phyloP scores from a whole-genome alignment of 2,113 vertebrate genomes.

The Diphyllodes magnificus region DNA sequence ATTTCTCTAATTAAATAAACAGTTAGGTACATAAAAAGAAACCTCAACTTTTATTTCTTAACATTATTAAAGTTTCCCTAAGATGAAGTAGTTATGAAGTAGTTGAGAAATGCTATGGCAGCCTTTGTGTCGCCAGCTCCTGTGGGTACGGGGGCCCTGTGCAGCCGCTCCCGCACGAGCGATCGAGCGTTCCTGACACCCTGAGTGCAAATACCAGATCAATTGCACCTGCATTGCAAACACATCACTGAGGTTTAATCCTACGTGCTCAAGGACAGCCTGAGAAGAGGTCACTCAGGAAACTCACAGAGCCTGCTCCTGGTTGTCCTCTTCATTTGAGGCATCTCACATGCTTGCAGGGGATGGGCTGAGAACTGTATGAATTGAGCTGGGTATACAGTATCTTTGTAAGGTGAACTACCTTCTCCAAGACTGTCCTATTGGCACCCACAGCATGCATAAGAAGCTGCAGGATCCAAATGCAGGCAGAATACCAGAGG shows the following conservation, averaged over 20 bases:
- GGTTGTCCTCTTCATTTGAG: neutral
- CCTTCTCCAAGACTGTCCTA: neutral
- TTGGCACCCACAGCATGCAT: neutral
- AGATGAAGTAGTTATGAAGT: neutral
- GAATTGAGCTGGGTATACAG: neutral
- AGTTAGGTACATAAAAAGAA: neutral
- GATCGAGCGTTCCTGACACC: neutral
- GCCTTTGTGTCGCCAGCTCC: neutral
- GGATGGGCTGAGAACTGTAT: neutral
- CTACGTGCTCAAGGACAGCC: rapidly evolving
- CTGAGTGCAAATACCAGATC: neutral
- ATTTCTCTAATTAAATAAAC: neutral
- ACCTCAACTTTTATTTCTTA: neutral
- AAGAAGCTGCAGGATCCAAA: neutral
- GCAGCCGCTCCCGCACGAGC: neutral
- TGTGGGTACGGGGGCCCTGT: neutral
- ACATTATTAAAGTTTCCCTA: neutral
- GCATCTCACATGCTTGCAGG: neutral
- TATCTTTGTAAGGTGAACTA: neutral
- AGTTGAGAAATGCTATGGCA: neutral
- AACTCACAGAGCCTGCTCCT: neutral
- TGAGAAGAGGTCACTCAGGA: neutral
- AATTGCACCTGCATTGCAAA: neutral
- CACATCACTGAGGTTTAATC: neutral
- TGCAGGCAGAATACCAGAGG: neutral